Percentiles rank a stretch among this genome's conserved stretches.
Conservation (phyloP, 2,888 invertebrate species). For the Anorthoa munda region DNA sequence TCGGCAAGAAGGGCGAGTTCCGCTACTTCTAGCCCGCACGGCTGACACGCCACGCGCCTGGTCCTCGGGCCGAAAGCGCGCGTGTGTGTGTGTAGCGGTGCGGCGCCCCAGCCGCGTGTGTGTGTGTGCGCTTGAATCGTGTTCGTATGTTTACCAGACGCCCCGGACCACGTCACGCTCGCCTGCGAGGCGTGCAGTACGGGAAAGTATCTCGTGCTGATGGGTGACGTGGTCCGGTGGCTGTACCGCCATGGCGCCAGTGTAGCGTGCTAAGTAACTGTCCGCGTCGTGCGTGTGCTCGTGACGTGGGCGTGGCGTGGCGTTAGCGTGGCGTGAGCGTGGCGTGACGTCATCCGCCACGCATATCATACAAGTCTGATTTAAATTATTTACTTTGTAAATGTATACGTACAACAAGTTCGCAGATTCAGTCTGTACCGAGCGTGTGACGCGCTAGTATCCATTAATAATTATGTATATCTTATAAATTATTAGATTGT, state of each 20-base stretch:
- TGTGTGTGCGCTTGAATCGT: conserved; percentile 66
- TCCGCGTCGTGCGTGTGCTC: conserved; percentile 20
- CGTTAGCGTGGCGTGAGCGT: conserved; percentile 9
- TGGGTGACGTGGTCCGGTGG: conserved; percentile 33
- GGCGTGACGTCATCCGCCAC: conserved; percentile 29
- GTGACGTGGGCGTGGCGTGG: conserved; percentile 29
- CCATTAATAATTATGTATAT: conserved; percentile 46
- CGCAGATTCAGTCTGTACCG: conserved; percentile 49
- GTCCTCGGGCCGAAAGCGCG: conserved; percentile 12
- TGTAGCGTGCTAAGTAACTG: conserved; percentile 46
- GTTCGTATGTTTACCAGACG: conserved; percentile 57
- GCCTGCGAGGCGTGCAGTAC: not conserved
- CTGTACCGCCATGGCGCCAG: conserved; percentile 50
- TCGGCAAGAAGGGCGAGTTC: conserved; percentile 98
- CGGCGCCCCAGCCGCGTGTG: conserved; percentile 25
- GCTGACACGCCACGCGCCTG: conserved; percentile 22
- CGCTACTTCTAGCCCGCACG: conserved; percentile 94
- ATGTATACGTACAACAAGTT: conserved; percentile 58
- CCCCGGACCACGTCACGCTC: conserved; percentile 28
- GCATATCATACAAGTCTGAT: conserved; percentile 67
- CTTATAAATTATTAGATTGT: conserved; percentile 64
- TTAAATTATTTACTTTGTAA: conserved; percentile 68
- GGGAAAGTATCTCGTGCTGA: not conserved
- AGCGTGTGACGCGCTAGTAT: conserved; percentile 54
- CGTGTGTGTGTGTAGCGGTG: conserved; percentile 16